These are phyloP conservation scores for Balaenoptera acutorostrata DNA, from an alignment of 2,113 vertebrate genomes.

Conservation along the genomic window DNA sequence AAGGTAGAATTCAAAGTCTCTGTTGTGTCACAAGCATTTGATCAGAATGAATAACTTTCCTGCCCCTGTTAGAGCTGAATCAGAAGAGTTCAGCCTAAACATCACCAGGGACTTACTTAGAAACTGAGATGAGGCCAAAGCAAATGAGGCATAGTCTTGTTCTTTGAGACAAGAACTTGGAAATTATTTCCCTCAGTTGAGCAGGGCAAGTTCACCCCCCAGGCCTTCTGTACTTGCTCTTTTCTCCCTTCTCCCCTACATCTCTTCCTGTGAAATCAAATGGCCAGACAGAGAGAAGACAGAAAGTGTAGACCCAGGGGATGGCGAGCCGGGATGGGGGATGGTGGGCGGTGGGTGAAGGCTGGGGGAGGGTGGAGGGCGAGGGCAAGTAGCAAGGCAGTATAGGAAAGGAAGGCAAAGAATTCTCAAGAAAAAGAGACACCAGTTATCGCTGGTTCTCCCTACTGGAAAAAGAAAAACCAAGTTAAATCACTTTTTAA, in stretches of 20 bases:
- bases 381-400: background rate
- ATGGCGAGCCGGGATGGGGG: background rate
- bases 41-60: background rate
- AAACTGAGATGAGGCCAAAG: background rate
- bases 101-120: background rate
- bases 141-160: too few species aligned
- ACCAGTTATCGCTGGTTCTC: background rate
- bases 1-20: slow-evolving; percentile 13
- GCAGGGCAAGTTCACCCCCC: background rate
- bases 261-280: background rate
- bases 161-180: background rate
- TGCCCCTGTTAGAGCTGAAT: background rate
- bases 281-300: background rate
- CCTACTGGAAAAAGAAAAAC: background rate
- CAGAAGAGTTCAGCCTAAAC: background rate
- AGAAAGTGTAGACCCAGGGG: background rate
- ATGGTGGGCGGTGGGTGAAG: accelerated
- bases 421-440: background rate
- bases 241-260: background rate
- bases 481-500: background rate
- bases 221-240: background rate
- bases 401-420: background rate
- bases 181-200: background rate
- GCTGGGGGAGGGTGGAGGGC: background rate
- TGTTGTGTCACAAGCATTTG: slow-evolving; percentile 29